Base-by-base conservation (phyloP, 2,113 vertebrate genomes). In the Plecturocebus donacophilus region DNA sequence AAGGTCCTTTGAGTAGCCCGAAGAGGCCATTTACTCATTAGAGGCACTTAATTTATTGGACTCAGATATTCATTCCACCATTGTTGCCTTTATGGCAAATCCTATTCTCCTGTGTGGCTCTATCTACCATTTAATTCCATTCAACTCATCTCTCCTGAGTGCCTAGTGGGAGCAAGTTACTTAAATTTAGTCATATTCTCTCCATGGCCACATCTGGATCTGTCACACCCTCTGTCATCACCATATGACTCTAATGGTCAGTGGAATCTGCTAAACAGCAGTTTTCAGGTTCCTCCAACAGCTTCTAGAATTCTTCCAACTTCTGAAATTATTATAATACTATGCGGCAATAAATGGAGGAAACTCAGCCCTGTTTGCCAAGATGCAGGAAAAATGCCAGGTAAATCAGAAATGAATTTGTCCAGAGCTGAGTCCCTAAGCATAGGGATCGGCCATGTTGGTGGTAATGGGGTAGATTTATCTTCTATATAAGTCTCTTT, bases 401-500 rank as follows among this genome's bases (percentile, higher is more conserved):
- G 30, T 12, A 77, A 75, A 68, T 86, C 61, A 91, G 77, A 94
- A 92, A 82, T 66, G 45, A 85, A 8, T 45, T 7, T 58, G 32
- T 66, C 64, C 12, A 77, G 5, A 49, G 56, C 21, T 76, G 70
- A 87, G 58, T 64, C 81, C 49, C 40, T 79, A 61, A 76, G 82
- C 66, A 49, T 47, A 79, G 61, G 61, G 27, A 64, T 64, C 1
- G 5, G 68, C 38, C 10, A 71, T 21, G 5, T 14, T 49, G 35
- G 73, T 90, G 64, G 42, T 25, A 45, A 75, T n/a, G 40, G 77
- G 16, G 49, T 66, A 71, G 54, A 90, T 47, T 90, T 96, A 4
- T 90, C 38, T 88, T 64, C 21, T 42, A 71, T 58, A 45, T 27
- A 96, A 82, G 76, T 96, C 64, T 90, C 71, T 95, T 76, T 71